Conservation (phyloP, 2,888 invertebrate genomes). For the Cantharis flavilabris region DNA sequence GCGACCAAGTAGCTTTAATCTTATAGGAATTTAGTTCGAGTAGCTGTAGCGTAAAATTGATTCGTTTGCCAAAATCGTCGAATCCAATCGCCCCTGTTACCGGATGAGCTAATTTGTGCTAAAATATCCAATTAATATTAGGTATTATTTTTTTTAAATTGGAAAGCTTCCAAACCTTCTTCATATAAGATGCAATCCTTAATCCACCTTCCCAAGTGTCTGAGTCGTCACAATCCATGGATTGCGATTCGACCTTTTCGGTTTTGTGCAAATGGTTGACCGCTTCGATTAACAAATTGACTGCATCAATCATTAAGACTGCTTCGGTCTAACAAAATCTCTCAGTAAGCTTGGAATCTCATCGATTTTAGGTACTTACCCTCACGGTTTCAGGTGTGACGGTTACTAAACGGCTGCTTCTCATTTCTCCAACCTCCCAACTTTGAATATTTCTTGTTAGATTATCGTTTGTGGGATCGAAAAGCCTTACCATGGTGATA, state of each 20-base stretch:
- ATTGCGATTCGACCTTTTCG: slow-evolving; percentile 29
- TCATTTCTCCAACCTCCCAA: slow-evolving; percentile 38
- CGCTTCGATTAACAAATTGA: slow-evolving; percentile 54
- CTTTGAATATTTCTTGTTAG: slow-evolving; percentile 59
- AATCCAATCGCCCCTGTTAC: slow-evolving; percentile 70
- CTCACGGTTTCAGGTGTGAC: slow-evolving; percentile 30
- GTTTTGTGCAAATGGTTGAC: slow-evolving; percentile 36
- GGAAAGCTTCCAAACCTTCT: slow-evolving; percentile 54
- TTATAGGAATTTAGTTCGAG: slow-evolving; percentile 62
- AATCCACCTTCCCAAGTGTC: slow-evolving; percentile 64
- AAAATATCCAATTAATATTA: not conserved
- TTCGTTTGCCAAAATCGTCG: slow-evolving; percentile 68
- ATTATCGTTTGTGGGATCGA: slow-evolving; percentile 61
- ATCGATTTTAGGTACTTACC: slow-evolving; percentile 12
- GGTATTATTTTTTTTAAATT: not conserved
- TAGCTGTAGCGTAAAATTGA: slow-evolving; percentile 65
- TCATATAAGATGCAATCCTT: slow-evolving; percentile 69
- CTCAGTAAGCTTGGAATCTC: not conserved
- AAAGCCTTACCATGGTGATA: slow-evolving; percentile 70
- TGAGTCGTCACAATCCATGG: slow-evolving; percentile 39
- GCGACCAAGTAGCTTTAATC: slow-evolving; percentile 60
- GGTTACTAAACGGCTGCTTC: slow-evolving; percentile 15
- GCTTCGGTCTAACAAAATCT: slow-evolving; percentile 62
- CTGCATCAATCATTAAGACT: slow-evolving; percentile 72
- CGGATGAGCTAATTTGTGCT: slow-evolving; percentile 47